Evolutionary conservation across 2,113 vertebrate species (phyloP).

Genomic region (Greenwoodochromis staneri): DNA sequence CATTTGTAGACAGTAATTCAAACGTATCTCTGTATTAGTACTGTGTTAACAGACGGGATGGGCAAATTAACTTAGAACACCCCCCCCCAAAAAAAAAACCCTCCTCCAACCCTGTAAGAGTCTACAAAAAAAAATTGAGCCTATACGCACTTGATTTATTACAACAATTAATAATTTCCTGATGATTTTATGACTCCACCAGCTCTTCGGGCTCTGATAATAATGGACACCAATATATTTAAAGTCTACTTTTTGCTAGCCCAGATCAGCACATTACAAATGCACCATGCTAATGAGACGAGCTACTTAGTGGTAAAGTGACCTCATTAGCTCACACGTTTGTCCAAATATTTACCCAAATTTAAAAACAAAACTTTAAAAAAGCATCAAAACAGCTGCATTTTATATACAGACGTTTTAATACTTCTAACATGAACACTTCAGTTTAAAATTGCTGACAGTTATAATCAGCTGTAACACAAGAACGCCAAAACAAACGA

Average conservation of each 20-base stretch:
- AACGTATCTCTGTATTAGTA: background rate
- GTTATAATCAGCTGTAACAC: background rate
- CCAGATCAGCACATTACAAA: background rate
- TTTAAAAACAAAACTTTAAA: background rate
- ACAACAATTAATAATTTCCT: background rate
- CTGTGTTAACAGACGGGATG: background rate
- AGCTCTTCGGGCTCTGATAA: background rate
- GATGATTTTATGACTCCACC: background rate
- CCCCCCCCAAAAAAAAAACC: background rate
- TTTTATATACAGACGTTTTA: background rate
- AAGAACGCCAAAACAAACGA: background rate
- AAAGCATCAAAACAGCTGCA: background rate
- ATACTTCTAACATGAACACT: background rate
- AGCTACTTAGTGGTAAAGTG: background rate
- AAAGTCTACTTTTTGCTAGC: background rate
- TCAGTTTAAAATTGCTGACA: background rate
- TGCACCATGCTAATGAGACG: background rate
- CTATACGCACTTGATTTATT: fast-evolving
- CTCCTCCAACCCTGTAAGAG: background rate
- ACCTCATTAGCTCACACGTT: background rate
- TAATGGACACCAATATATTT: background rate
- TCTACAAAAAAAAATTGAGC: background rate
- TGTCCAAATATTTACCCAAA: background rate
- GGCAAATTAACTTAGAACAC: background rate
- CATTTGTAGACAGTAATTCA: background rate